phyloP scores from a whole-genome alignment of 2,113 vertebrate species.

The Benitochromis conjunctus region DNA sequence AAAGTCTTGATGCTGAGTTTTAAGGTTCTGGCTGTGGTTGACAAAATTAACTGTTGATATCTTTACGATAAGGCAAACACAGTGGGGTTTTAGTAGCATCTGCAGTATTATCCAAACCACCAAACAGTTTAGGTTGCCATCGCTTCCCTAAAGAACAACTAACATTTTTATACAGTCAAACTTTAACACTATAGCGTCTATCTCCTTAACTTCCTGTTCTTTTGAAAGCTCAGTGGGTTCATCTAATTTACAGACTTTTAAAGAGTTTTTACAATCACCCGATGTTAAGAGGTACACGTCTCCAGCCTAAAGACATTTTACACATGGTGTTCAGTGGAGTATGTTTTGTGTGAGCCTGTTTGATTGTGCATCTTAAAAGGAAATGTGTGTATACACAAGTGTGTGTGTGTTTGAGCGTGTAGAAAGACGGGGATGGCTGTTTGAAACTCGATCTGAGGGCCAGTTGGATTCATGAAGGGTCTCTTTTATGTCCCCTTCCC shows the following conservation, averaged over 20 bases:
- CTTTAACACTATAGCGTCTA: neutral
- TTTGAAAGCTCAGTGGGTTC: constrained; percentile 30
- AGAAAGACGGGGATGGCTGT: constrained; percentile 23
- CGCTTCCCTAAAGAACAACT: neutral
- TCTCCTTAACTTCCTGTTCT: constrained; percentile 13
- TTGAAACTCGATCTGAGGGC: constrained; percentile 55
- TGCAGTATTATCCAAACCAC: neutral
- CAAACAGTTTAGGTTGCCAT: neutral
- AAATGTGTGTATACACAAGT: neutral
- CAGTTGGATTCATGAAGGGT: constrained; percentile 56
- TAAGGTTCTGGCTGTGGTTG: neutral
- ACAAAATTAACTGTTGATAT: neutral
- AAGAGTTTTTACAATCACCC: constrained; percentile 44
- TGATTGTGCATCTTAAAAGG: constrained; percentile 13
- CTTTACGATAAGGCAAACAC: neutral
- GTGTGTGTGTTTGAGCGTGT: neutral
- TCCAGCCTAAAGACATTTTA: constrained; percentile 33
- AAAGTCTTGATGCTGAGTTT: neutral
- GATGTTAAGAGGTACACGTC: constrained; percentile 1
- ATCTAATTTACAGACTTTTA: constrained; percentile 53
- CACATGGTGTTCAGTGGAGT: neutral
- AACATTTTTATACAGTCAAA: neutral
- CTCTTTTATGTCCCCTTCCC: constrained; percentile 61
- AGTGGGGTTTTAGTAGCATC: neutral
- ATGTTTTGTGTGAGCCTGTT: neutral